phyloP scores from a whole-genome alignment of 1,140 invertebrate genomes.

The Caenorhabditis briggsae region DNA sequence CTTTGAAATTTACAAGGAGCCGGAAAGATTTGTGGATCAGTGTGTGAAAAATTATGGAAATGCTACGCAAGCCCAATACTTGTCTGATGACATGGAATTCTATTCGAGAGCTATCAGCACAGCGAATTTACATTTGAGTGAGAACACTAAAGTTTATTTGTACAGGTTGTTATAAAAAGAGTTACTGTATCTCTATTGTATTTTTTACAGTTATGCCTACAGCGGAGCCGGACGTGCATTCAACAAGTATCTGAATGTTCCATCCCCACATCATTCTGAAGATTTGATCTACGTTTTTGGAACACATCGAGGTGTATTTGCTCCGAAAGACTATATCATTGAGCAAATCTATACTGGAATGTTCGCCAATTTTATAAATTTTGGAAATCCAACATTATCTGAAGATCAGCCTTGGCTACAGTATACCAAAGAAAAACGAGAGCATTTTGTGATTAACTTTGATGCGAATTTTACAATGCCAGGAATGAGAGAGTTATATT shows the following conservation, averaged over 20 bases:
- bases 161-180: not conserved
- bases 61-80: not conserved
- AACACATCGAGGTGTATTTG: not conserved
- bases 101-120: not conserved
- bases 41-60: not conserved
- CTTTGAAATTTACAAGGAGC: not conserved
- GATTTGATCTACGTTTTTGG: conserved; percentile 48
- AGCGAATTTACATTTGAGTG: not conserved
- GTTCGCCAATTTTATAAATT: conserved; percentile 23
- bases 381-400: not conserved
- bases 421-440: conserved; percentile 14
- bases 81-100: conserved; percentile 42
- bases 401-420: conserved; percentile 1
- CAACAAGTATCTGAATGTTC: not conserved
- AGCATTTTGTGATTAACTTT: conserved; percentile 32
- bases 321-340: conserved; percentile 15
- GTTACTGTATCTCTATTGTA: not conserved
- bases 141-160: conserved; percentile 15
- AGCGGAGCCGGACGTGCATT: not conserved
- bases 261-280: conserved; percentile 22
- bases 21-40: not conserved
- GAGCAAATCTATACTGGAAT: conserved; percentile 17
- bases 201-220: conserved; percentile 1
- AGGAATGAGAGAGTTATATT: conserved; percentile 28
- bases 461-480: conserved; percentile 39